A percentile compares a stretch with the other conserved stretches of the same genome.
Conservation (phyloP, 2,113 vertebrate genomes). For the Saguinus midas region DNA sequence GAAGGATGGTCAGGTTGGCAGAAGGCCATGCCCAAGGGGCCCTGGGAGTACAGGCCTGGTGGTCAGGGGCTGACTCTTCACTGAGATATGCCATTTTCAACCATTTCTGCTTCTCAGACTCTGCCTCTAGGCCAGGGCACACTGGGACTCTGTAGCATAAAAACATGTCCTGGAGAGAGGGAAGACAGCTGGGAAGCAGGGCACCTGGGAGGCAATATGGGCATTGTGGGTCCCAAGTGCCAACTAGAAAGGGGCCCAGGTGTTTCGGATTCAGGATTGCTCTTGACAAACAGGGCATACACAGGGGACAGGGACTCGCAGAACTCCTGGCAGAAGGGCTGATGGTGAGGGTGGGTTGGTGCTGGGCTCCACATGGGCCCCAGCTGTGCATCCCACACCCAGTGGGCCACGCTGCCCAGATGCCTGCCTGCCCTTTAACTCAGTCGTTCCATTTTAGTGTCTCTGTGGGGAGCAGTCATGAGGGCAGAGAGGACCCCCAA, state of each 20-base stretch:
- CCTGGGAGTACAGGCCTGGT: not conserved
- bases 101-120: not conserved
- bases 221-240: not conserved
- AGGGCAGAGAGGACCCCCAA: no score
- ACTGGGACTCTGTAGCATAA: not conserved
- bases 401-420: not conserved
- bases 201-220: not conserved
- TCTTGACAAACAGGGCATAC: not conserved
- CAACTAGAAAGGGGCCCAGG: not conserved
- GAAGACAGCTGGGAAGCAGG: conserved; percentile 3
- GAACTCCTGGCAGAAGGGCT: not conserved
- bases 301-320: not conserved
- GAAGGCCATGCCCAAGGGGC: no score
- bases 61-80: not conserved
- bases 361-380: not conserved
- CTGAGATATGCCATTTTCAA: not conserved
- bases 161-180: not conserved
- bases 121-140: not conserved
- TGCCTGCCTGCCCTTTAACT: not conserved
- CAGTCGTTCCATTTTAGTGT: not conserved
- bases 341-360: not conserved
- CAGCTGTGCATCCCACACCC: no score
- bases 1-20: not conserved
- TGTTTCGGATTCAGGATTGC: not conserved
- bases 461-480: not conserved